phyloP scores from a whole-genome alignment of 23 tunicate species.

The Styela clava region DNA sequence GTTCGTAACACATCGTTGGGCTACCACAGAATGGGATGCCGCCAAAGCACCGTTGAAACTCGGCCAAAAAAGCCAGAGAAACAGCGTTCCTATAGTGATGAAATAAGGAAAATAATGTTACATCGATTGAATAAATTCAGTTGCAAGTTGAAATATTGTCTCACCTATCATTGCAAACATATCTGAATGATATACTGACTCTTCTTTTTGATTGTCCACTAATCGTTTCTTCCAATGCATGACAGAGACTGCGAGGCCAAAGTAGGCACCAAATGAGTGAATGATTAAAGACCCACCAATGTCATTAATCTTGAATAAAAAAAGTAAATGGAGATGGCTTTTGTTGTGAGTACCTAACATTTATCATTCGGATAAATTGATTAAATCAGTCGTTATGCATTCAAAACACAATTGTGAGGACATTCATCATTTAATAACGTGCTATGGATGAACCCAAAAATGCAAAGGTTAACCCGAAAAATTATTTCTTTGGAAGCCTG shows the following conservation, averaged over 20 bases:
- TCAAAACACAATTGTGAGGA: too few relatives aligned
- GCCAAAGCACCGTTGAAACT: conserved; percentile 94
- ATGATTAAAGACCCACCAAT: conserved; percentile 90
- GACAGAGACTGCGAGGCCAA: conserved; percentile 74
- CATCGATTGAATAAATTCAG: background rate
- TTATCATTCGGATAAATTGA: too few relatives aligned
- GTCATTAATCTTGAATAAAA: conserved; percentile 56
- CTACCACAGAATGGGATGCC: conserved; percentile 10
- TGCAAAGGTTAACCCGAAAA: too few relatives aligned
- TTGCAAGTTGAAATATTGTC: too few relatives aligned
- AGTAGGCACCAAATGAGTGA: conserved; percentile 89
- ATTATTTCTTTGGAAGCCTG: too few relatives aligned
- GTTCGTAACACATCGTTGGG: conserved; percentile 19
- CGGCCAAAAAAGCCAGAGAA: conserved; percentile 99
- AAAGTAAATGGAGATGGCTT: background rate
- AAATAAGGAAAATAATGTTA: background rate
- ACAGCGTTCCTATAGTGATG: conserved; percentile 64
- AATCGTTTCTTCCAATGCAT: conserved; percentile 62
- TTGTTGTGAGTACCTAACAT: too few relatives aligned
- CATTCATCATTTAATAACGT: too few relatives aligned
- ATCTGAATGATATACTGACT: conserved; percentile 86
- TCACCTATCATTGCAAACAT: conserved; percentile 92
- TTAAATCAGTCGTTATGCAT: too few relatives aligned
- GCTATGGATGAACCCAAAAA: too few relatives aligned
- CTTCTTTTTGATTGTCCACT: conserved; percentile 55